Percentiles rank a stretch among this genome's conserved stretches.
Conservation (phyloP, 2,888 invertebrate species). For the Entomobrya multifasciata region DNA sequence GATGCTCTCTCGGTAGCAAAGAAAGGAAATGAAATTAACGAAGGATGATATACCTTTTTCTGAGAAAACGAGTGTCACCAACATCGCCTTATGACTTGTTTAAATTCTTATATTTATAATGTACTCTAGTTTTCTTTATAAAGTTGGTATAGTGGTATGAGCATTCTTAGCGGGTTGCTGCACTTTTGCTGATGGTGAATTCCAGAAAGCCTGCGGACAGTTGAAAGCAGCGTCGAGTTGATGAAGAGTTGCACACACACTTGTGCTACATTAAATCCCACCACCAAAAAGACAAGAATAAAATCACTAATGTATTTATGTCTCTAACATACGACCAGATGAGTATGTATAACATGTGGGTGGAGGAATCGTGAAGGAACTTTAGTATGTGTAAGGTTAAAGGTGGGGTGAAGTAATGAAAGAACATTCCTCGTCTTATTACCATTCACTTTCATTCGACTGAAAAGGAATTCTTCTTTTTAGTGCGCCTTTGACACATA, state of each 20-base stretch:
- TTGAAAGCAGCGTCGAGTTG: constrained; percentile 40
- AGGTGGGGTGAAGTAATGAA: constrained; percentile 44
- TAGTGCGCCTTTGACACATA: constrained; percentile 1
- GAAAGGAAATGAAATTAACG: constrained; percentile 57
- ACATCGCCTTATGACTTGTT: not conserved
- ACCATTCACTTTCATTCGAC: constrained; percentile 44
- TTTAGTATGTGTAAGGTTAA: not conserved
- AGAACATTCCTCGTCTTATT: constrained; percentile 39
- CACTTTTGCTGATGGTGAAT: constrained; percentile 41
- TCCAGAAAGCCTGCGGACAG: constrained; percentile 51
- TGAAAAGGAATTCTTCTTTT: constrained; percentile 39
- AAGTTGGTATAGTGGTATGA: no score
- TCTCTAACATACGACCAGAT: not conserved
- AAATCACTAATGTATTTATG: constrained; percentile 35
- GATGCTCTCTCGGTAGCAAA: constrained; percentile 14
- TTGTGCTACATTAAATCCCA: constrained; percentile 40
- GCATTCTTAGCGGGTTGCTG: not conserved
- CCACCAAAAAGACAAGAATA: constrained; percentile 33
- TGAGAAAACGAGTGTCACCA: constrained; percentile 31
- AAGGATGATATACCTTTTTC: constrained; percentile 45
- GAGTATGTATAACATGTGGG: constrained; percentile 12
- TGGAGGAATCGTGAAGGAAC: constrained; percentile 9
- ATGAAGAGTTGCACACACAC: constrained; percentile 49
- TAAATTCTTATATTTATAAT: not conserved
- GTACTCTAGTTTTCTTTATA: not conserved